Percentiles rank a stretch among this genome's conserved stretches.
These are phyloP conservation scores for Gallinago jamesoni DNA, from an alignment of 2,113 vertebrate genomes.

Conservation along the genomic window DNA sequence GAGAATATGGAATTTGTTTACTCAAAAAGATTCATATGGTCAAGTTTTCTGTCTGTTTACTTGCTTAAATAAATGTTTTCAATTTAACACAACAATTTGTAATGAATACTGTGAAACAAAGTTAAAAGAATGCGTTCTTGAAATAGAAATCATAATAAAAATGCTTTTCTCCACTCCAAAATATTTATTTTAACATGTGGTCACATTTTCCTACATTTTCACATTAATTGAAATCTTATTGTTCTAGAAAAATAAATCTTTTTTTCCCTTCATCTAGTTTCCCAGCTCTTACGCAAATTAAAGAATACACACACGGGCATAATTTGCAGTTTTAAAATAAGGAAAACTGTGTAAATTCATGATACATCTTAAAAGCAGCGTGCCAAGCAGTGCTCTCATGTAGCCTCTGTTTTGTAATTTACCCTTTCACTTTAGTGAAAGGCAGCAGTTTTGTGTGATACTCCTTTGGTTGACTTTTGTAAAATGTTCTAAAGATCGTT, in stretches of 20 bases:
- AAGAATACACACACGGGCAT: neutral
- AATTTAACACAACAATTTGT: conserved; percentile 76
- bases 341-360: conserved; percentile 31
- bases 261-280: neutral
- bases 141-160: conserved; percentile 71
- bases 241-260: conserved; percentile 44
- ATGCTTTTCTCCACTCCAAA: conserved; percentile 56
- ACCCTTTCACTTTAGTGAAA: neutral
- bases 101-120: conserved; percentile 73
- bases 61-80: conserved; percentile 77
- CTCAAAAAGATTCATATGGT: conserved; percentile 67
- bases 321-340: conserved; percentile 36
- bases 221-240: conserved; percentile 70
- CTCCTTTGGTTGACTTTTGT: neutral
- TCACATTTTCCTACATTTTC: conserved; percentile 68
- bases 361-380: conserved; percentile 40
- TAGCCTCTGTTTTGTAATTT: neutral
- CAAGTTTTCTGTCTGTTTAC: conserved; percentile 58
- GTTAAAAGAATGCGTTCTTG: conserved; percentile 71
- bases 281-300: neutral
- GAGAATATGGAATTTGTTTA: conserved; percentile 68
- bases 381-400: neutral
- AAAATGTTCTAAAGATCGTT: neutral
- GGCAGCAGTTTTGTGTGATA: neutral
- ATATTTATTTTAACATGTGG: conserved; percentile 73